These are phyloP conservation scores for Drosophila kanapiae DNA, from an alignment of 1,140 invertebrate genomes.

Conservation along the genomic window DNA sequence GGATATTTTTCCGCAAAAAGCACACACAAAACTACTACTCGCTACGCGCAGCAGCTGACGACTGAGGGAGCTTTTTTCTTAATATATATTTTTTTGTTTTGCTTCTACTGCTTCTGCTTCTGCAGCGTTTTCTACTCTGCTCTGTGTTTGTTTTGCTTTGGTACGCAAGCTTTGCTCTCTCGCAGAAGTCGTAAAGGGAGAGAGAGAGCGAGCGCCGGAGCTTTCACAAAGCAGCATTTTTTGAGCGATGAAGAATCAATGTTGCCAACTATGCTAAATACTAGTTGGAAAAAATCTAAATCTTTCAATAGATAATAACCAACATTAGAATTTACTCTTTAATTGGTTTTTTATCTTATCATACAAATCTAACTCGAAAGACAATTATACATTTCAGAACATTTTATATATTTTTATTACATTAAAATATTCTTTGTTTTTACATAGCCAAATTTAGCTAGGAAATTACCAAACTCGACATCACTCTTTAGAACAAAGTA, in stretches of 20 bases:
- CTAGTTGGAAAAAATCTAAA: background rate
- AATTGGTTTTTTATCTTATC: too few species aligned
- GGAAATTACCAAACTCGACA: background rate
- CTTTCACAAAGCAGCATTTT: constrained; percentile 26
- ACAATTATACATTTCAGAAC: background rate
- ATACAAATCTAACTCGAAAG: too few species aligned
- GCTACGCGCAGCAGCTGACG: constrained; percentile 84
- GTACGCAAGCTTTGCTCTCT: constrained; percentile 6
- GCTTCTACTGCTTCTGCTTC: constrained; percentile 43
- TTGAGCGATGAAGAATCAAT: constrained; percentile 20
- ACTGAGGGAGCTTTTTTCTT: constrained; percentile 63
- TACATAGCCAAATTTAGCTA: background rate
- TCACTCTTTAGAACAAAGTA: constrained; percentile 10
- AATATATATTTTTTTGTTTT: constrained; percentile 55
- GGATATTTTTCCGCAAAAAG: constrained; percentile 63
- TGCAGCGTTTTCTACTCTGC: constrained; percentile 13
- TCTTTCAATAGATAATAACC: too few species aligned
- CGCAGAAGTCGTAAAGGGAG: too few species aligned
- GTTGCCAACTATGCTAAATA: background rate
- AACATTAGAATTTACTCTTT: background rate
- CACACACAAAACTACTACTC: constrained; percentile 74
- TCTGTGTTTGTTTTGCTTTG: constrained; percentile 46
- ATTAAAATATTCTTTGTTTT: background rate
- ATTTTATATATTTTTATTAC: background rate
- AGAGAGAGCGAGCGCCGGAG: background rate